Evolutionary conservation across 2,113 vertebrate species (phyloP).

Genomic region (Cathartes aura): DNA sequence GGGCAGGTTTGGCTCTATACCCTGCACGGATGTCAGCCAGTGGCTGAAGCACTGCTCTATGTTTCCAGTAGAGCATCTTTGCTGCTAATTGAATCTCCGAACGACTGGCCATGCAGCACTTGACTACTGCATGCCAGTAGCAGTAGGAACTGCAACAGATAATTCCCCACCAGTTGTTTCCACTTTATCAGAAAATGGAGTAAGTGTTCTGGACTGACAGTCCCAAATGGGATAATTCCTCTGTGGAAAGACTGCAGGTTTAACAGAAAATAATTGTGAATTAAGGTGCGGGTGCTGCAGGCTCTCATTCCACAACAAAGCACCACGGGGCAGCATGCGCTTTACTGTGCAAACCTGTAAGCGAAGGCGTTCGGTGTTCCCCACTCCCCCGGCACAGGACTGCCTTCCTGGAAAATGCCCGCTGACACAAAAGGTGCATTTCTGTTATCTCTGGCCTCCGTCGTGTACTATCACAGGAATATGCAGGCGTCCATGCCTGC

Average conservation of each 20-base stretch:
- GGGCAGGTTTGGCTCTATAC: background rate
- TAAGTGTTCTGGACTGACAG: background rate
- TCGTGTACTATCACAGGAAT: background rate
- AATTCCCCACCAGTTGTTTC: background rate
- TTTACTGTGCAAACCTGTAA: background rate
- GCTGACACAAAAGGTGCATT: background rate
- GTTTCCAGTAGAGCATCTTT: background rate
- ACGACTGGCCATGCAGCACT: background rate
- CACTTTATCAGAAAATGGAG: background rate
- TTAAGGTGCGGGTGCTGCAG: background rate
- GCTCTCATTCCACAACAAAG: background rate
- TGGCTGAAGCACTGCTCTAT: background rate
- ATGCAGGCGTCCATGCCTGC: accelerated
- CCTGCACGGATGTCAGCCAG: background rate
- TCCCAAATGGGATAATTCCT: background rate
- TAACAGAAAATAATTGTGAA: background rate
- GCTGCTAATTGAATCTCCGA: background rate
- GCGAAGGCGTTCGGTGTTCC: background rate
- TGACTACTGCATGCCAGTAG: background rate
- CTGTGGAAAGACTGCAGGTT: background rate
- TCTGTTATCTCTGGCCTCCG: background rate
- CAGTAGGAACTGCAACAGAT: background rate
- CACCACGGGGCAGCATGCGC: background rate
- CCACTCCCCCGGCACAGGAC: background rate
- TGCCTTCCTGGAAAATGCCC: background rate